Evolutionary conservation across 2,888 invertebrate species (phyloP), one percentile per base, ranked within the genome.

Genomic region (Melanophora roralis): DNA sequence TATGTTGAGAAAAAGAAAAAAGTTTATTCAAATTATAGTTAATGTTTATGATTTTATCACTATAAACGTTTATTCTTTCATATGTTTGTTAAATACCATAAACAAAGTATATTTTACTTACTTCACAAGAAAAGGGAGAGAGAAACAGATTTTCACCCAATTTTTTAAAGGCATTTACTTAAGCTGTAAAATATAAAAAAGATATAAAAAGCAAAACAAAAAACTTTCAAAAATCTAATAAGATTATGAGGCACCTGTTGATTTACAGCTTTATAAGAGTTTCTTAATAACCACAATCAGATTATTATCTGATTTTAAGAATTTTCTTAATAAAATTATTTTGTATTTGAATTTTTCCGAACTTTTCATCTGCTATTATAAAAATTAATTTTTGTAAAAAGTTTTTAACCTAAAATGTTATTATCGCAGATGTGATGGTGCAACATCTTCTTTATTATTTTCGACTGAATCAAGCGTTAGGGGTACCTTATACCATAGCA

Each of bases 231-330:
- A 40, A 12, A 40, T n/a, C 40, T 14, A 51, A 51, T 14, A 19
- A 47, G 11, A 36, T 7, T 38, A 16, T 16, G 16, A 16, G 55
- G 38, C 75, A 75, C 79, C 75, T 79, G 75, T 72, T 72, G 79
- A 55, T 71, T 79, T 57, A 75, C 47, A 60, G 71, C 60, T 76
- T 64, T 49, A 69, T 69, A 69, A 69, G 40, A 69, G 40, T 64
- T 59, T 64, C 47, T 74, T 73, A 65, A 73, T 76, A 38, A 65
- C 43, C 34, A 40, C 47, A 47, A 19, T 49, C n/a, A 57, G 64
- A 59, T 62, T 38, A 64, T 74, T 78, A 74, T 74, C 74, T 23
- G 19, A 68, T 73, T 68, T 72, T 38, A 34, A 47, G 62, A 71
- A 74, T 74, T 59, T 47, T 55, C 3, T 51, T 9, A 23, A 51